Evolutionary conservation across 2,797 vertebrate species (phyloP).

Genomic region (Zenarchopterus dispar): DNA sequence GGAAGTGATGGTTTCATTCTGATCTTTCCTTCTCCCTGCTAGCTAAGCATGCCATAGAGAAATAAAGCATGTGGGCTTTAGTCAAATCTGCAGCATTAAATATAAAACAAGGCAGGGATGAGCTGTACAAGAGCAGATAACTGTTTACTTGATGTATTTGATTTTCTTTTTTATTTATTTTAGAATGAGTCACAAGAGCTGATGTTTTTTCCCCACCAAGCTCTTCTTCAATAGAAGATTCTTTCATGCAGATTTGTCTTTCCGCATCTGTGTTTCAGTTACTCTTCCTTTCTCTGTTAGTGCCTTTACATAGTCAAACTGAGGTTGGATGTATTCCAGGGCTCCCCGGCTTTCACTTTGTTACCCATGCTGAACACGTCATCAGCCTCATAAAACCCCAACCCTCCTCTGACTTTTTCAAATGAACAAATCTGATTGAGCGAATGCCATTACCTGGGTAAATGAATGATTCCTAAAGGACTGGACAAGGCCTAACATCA

Average conservation of each 20-base stretch:
- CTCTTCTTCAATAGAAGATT: constrained; percentile 39
- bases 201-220: constrained; percentile 38
- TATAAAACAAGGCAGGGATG: too few species aligned
- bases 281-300: constrained; percentile 18
- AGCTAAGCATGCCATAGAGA: too few species aligned
- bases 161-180: constrained; percentile 20
- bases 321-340: constrained; percentile 36
- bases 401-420: constrained; percentile 64
- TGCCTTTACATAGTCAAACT: constrained; percentile 34
- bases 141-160: constrained; percentile 12
- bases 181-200: constrained; percentile 43
- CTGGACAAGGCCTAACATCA: constrained; percentile 73
- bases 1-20: too few species aligned
- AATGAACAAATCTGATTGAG: constrained; percentile 82
- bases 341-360: constrained; percentile 37
- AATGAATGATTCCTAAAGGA: constrained; percentile 82
- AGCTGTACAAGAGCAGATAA: background rate
- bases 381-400: constrained; percentile 59
- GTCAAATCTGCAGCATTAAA: too few species aligned
- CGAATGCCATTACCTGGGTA: constrained; percentile 80
- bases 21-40: too few species aligned
- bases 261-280: constrained; percentile 25
- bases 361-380: constrained; percentile 69
- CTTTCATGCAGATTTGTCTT: constrained; percentile 44
- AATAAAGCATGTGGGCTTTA: too few species aligned